Base-by-base conservation (phyloP, 2,113 vertebrate species). In the Thalassoma bifasciatum region DNA sequence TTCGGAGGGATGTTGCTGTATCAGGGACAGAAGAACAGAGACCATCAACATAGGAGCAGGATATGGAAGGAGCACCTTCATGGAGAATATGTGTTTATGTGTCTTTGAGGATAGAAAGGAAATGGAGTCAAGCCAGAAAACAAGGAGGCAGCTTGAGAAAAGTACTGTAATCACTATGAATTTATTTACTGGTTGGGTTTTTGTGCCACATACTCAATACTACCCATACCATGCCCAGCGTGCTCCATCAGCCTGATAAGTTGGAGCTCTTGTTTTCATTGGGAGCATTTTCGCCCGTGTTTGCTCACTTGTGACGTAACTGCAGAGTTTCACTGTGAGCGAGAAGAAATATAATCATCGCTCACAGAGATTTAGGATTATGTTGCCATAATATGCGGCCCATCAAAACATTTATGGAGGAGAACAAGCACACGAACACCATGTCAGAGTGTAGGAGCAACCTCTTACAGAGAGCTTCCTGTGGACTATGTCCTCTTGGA, bases 401-500 rank as follows among this genome's bases (percentile, higher is more conserved):
- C 72, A 69, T 73, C 50, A 83, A 84, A 84, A 81, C 78, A 77
- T 86, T 87, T 79, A 76, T 76, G 65, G 63, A 82, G 53, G 63
- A 75, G 74, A 69, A 66, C 77, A 82, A 87, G 89, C 76, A 81
- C 52, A 51, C 54, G 30, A 51, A 52, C 51, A 26, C 19, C 2
- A 40, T 42, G 52, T 78, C 60, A 58, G 44, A 51, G 60, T 12
- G 21, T 53, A 75, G 66, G 60, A 71, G 66, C 54, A 49, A 64
- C 82, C 57, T 52, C 21, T 85, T 79, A 81, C 37, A 13, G 54
- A 36, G 10, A 14, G 70, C 21, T 61, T 64, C 40, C 64, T 81
- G 69, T 79, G 89, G 83, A 90, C 83, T 91, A 70, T 90, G 67
- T 81, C 75, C 72, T 79, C 53, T 56, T 66, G 51, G 65, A 67